Percentiles rank a stretch among this genome's conserved stretches.
These are phyloP conservation scores for Carcinoscorpius rotundicauda DNA, from an alignment of 1,140 invertebrate genomes.

Conservation along the genomic window DNA sequence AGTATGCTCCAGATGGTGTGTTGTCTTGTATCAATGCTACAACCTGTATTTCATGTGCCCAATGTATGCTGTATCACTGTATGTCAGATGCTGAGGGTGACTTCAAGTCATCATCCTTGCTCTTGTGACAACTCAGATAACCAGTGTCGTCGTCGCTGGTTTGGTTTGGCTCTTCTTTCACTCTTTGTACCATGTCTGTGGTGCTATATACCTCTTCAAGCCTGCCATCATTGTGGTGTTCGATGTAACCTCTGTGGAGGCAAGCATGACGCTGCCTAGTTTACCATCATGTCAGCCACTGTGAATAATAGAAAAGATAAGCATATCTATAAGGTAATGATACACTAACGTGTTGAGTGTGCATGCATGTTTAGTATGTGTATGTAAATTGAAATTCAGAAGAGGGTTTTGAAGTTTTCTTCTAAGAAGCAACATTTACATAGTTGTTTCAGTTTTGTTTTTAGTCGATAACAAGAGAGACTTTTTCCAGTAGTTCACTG, in stretches of 20 bases:
- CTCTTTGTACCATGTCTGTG: constrained; percentile 83
- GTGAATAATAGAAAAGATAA: not conserved
- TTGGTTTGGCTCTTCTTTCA: constrained; percentile 69
- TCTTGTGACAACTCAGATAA: constrained; percentile 45
- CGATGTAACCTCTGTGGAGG: constrained; percentile 66
- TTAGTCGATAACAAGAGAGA: too few species aligned
- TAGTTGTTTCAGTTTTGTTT: too few species aligned
- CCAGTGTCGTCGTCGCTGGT: constrained; percentile 53
- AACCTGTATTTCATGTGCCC: constrained; percentile 61
- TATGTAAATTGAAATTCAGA: too few species aligned
- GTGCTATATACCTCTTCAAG: constrained; percentile 74
- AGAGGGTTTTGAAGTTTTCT: too few species aligned
- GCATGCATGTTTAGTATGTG: too few species aligned
- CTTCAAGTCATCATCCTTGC: constrained; percentile 63
- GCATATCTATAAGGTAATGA: too few species aligned
- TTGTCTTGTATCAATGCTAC: constrained; percentile 63
- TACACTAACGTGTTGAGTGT: too few species aligned
- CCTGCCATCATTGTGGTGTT: constrained; percentile 68
- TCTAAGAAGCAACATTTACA: too few species aligned
- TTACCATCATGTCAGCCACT: not conserved
- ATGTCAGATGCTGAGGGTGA: constrained; percentile 63
- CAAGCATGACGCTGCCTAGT: constrained; percentile 44
- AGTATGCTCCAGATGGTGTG: constrained; percentile 75
- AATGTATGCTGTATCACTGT: constrained; percentile 84
- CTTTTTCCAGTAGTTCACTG: too few species aligned